Base-by-base conservation (phyloP, 2,888 invertebrate species). In the Therioaphis trifolii region DNA sequence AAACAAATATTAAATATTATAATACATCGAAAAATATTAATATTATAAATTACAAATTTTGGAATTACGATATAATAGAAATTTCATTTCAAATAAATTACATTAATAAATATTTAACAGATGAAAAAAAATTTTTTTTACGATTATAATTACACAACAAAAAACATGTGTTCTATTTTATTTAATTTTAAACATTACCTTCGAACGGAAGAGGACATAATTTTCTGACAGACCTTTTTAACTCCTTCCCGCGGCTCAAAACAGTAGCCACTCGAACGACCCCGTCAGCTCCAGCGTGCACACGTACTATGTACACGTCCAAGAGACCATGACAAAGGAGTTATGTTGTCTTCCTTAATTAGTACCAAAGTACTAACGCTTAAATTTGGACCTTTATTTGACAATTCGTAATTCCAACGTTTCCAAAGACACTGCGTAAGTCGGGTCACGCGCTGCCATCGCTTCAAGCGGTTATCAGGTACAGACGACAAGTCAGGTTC, bases 401-500 rank as follows among this genome's bases (percentile, higher is more conserved):
- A 4, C 1, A 29, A 87, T 76, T 87, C 87, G 18, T 82, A 77
- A 14, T 43, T 86, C 86, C 86, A 87, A 11, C 86, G 84, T 2
- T 66, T 63, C 87, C 86, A 87, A 72, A 86, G 86, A 9, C 84
- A 78, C 35, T 86, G 86, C 0, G 85, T 76, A 9, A 86, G 43
- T 11, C 82, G 66, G 43, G 86, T 85, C 0, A 85, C 84, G 14
- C 21, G 35, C 58, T 86, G 85, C 86, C 86, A 87, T 29, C 84
- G 66, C 4, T 55, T 43, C 15, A 85, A 77, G 18, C 84, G 78
- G 35, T 85, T 85, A 4, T 55, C 58, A 0, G 80, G 61, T 35
- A 85, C 18, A 14, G 85, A 76, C 3, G 58, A 27, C 12, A 86
- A 46, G 21, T 85, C 21, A 11, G 85, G 85, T 18, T 86, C 85